Base-by-base conservation (phyloP, 2,888 invertebrate species). In the Andrena bucephala region DNA sequence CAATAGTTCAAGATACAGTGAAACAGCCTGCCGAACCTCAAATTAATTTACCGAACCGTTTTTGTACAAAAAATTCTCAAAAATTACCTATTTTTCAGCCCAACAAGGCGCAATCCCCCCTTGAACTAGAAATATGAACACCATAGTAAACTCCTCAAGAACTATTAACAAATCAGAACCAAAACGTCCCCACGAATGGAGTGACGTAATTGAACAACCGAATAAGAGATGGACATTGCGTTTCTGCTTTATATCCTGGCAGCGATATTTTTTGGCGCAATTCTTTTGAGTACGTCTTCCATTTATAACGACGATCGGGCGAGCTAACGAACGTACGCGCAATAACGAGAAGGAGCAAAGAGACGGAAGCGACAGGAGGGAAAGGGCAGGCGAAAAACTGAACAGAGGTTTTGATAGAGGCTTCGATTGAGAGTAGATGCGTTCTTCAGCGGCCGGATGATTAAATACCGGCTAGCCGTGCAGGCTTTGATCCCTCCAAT, bases 401-500 rank as follows among this genome's bases (percentile, higher is more conserved):
- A 52, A 69, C 77, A 65, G 77, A 68, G 60, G 72, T 79, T 81
- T 79, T 73, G 67, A 70, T 62, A 63, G 72, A 72, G 73, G 75
- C 59, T 73, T 57, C 75, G 66, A 79, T 65, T 72, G 66, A 69
- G 75, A 76, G 79, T 66, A 73, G 81, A 85, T 80, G 81, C 80
- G 77, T 89, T 85, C 83, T 89, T 86, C 86, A 31, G 79, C 76
- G 84, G 84, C 86, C 66, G 77, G 63, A 84, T 89, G 85, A 90
- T 90, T 88, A 90, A 89, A 89, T 88, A 87, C 87, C 81, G 69
- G 69, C 81, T 33, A 66, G 63, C 70, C 62, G 79, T 66, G 79
- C 62, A 73, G 69, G 83, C 90, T 90, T 90, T 90, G 91, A 90
- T 90, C 91, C 86, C 73, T 84, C 84, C 87, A 90, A 90, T 91